A percentile compares a stretch with the other conserved stretches of the same genome.
Conservation (phyloP, 2,888 invertebrate species). For the Amblyjoppa proteus region DNA sequence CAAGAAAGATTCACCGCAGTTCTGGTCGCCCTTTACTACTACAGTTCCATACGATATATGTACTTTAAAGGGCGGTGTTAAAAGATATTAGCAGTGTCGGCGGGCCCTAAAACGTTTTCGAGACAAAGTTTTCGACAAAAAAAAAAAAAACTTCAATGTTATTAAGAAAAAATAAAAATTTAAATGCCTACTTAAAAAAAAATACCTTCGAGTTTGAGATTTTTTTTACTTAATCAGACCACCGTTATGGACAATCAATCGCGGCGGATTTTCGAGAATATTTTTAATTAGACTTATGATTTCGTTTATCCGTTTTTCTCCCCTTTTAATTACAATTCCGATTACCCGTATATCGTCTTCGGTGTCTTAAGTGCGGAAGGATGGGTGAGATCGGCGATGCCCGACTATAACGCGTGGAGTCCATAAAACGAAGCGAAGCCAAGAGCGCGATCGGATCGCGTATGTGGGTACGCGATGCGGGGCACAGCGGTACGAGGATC, state of each 20-base stretch:
- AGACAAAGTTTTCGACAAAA: too few relatives aligned
- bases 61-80: neutral
- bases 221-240: too few relatives aligned
- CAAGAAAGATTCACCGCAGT: conserved; percentile 7
- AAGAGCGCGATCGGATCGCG: conserved; percentile 34
- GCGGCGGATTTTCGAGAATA: too few relatives aligned
- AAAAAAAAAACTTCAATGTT: too few relatives aligned
- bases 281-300: too few relatives aligned
- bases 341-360: conserved; percentile 69
- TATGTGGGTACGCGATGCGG: conserved; percentile 13
- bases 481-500: conserved; percentile 4
- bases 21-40: neutral
- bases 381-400: conserved; percentile 51
- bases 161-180: too few relatives aligned
- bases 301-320: too few relatives aligned
- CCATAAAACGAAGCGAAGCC: conserved; percentile 34
- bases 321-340: conserved; percentile 64
- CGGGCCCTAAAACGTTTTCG: too few relatives aligned
- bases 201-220: too few relatives aligned
- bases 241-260: too few relatives aligned
- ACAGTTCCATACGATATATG: neutral
- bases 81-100: neutral
- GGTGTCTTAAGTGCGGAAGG: conserved; percentile 60
- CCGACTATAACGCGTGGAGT: conserved; percentile 35
- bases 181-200: too few relatives aligned